Evolutionary conservation across 2,797 vertebrate genomes (phyloP).

Genomic region (Champsocephalus gunnari): DNA sequence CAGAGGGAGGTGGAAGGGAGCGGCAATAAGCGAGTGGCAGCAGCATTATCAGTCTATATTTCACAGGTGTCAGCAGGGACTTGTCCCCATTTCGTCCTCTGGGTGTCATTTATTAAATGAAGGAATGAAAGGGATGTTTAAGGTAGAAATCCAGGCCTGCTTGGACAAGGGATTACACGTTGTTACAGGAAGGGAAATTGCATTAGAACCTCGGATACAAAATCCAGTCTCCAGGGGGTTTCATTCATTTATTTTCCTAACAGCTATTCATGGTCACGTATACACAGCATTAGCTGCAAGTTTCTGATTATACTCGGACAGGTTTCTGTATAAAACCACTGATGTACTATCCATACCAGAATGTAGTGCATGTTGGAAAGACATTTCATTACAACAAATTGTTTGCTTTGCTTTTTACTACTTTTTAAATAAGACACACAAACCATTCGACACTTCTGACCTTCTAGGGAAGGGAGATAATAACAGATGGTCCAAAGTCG

Average conservation of each 20-base stretch:
- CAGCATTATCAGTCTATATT: slow-evolving; percentile 78
- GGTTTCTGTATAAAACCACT: slow-evolving; percentile 7
- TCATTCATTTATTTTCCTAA: slow-evolving; percentile 48
- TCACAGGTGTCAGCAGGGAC: slow-evolving; percentile 69
- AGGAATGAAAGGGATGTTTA: slow-evolving; percentile 71
- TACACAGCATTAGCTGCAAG: background rate
- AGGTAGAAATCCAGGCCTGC: slow-evolving; percentile 53
- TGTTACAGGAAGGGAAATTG: slow-evolving; percentile 54
- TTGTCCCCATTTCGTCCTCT: slow-evolving; percentile 75
- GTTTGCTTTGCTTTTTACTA: slow-evolving; percentile 8
- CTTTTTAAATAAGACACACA: slow-evolving; percentile 8
- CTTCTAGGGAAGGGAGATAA: slow-evolving; percentile 16
- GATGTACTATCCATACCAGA: background rate
- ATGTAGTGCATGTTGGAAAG: background rate
- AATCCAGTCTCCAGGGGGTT: slow-evolving; percentile 32
- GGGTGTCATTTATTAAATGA: slow-evolving; percentile 79
- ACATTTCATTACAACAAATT: slow-evolving; percentile 7
- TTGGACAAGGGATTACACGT: slow-evolving; percentile 56
- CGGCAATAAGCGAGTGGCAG: slow-evolving; percentile 64
- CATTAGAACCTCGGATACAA: slow-evolving; percentile 45
- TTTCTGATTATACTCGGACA: slow-evolving; percentile 1
- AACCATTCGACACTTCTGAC: slow-evolving; percentile 46
- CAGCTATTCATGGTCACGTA: slow-evolving; percentile 35
- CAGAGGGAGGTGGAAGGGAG: slow-evolving; percentile 53
- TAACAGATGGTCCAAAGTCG: background rate